phyloP scores from a whole-genome alignment of 2,113 vertebrate species.

The Mixornis gularis region DNA sequence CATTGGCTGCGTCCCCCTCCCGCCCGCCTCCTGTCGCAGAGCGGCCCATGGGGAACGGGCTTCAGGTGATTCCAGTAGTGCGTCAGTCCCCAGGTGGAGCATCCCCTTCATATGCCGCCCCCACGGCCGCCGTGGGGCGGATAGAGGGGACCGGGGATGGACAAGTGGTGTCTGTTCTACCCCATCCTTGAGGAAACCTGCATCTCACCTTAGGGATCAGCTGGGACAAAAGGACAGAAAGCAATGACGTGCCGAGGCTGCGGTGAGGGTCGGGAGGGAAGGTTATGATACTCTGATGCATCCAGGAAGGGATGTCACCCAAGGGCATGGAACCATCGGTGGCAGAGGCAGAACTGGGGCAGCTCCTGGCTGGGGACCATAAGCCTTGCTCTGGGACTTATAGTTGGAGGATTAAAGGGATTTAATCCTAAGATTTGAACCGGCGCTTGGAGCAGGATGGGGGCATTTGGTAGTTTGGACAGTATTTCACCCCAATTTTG shows the following conservation, averaged over 20 bases:
- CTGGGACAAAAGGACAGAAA: neutral
- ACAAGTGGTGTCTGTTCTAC: neutral
- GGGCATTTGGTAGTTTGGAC: neutral
- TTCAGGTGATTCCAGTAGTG: neutral
- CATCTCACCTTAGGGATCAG: neutral
- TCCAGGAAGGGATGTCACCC: neutral
- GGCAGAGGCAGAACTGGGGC: neutral
- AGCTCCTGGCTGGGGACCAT: neutral
- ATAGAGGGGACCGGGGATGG: neutral
- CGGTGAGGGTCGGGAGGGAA: too few relatives aligned
- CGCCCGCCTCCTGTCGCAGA: neutral
- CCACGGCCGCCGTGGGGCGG: neutral
- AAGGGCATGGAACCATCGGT: fast-evolving
- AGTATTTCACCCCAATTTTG: neutral
- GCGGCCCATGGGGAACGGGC: neutral
- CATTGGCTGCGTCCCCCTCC: neutral
- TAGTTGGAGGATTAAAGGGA: neutral
- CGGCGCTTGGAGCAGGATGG: fast-evolving
- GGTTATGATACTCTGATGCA: fast-evolving
- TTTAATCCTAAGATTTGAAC: neutral
- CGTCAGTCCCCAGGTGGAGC: neutral
- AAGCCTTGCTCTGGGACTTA: neutral
- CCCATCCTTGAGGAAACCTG: neutral
- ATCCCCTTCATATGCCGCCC: neutral
- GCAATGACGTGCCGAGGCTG: neutral